These are phyloP conservation scores for Catagonus wagneri DNA, from an alignment of 2,113 vertebrate species.

Conservation along the genomic window DNA sequence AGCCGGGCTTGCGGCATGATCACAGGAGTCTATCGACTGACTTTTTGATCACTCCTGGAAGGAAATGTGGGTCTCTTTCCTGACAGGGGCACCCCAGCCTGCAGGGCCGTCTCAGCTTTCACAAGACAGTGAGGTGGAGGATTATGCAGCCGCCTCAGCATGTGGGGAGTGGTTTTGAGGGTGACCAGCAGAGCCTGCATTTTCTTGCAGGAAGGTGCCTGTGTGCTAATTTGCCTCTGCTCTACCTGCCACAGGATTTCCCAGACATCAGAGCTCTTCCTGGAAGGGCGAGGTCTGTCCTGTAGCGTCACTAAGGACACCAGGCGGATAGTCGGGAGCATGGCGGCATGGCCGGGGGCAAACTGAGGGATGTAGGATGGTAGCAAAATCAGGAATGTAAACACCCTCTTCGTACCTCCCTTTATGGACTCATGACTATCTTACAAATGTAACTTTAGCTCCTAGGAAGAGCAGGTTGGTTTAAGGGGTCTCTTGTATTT, in stretches of 20 bases:
- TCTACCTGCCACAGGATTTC: conserved; percentile 72
- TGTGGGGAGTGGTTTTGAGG: background rate
- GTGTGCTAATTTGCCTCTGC: conserved; percentile 70
- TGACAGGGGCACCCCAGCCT: background rate
- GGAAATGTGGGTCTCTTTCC: background rate
- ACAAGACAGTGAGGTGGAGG: background rate
- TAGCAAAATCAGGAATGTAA: background rate
- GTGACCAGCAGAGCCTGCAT: background rate
- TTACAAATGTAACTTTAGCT: background rate
- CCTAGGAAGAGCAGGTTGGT: background rate
- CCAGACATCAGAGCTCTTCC: conserved; percentile 62
- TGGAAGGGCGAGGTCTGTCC: conserved; percentile 73
- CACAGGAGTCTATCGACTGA: background rate
- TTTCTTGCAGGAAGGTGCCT: background rate
- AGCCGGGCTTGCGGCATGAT: background rate
- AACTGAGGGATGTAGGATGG: fast-evolving
- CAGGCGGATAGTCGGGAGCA: background rate
- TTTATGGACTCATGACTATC: background rate
- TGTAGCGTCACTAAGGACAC: background rate
- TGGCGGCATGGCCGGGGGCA: background rate
- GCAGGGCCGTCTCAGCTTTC: background rate
- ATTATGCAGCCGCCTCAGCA: background rate
- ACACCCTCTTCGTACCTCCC: background rate
- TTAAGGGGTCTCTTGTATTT: background rate
- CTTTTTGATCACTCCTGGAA: background rate